phyloP scores from a whole-genome alignment of 2,888 invertebrate genomes.

The Stenoptilia bipunctidactyla region DNA sequence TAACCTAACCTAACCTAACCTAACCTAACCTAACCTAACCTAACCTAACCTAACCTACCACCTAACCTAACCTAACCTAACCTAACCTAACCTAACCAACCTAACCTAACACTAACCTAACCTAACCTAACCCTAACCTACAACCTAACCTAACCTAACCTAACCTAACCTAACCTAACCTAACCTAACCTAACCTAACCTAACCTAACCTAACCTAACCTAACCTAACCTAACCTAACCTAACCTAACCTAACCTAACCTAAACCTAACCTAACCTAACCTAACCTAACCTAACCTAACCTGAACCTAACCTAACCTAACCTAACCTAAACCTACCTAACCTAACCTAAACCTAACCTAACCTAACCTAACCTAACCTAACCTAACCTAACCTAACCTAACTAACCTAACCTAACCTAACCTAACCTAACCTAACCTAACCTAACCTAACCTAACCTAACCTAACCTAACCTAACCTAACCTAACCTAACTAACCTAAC shows the following conservation, averaged over 20 bases:
- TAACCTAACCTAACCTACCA: constrained; percentile 13
- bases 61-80: constrained; percentile 12
- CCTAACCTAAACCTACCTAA: constrained; percentile 13
- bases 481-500: constrained; percentile 12
- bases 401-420: constrained; percentile 13
- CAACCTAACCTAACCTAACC: constrained; percentile 2
- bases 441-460: constrained; percentile 11
- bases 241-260: constrained; percentile 13
- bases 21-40: constrained; percentile 8
- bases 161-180: constrained; percentile 1
- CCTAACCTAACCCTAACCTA: too few species aligned
- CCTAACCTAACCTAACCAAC: constrained; percentile 7
- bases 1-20: constrained; percentile 8
- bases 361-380: constrained; percentile 16
- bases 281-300: constrained; percentile 14
- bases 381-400: constrained; percentile 13
- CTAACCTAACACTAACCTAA: constrained; percentile 1
- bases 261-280: constrained; percentile 14
- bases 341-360: constrained; percentile 14
- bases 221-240: constrained; percentile 15
- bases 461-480: constrained; percentile 12
- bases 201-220: constrained; percentile 9
- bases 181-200: constrained; percentile 3
- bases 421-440: constrained; percentile 11
- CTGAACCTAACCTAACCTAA: constrained; percentile 14